Conservation (phyloP, 2,113 vertebrate genomes). For the Orycteropus afer region DNA sequence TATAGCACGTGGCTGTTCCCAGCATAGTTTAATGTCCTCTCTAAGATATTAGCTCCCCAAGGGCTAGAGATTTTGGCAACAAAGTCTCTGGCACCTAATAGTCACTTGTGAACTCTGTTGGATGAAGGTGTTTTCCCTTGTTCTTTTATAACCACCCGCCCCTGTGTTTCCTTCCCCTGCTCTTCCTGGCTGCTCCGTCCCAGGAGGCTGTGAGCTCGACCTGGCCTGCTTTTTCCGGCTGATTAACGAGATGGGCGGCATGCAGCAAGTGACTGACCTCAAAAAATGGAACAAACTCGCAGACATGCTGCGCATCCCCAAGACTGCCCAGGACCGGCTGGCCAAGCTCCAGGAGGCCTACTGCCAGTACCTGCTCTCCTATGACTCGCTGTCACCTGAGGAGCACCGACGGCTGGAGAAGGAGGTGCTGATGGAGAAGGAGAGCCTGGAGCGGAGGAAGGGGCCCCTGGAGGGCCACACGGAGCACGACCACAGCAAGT, state of each 20-base stretch:
- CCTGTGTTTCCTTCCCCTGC: conserved; percentile 55
- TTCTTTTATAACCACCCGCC: neutral
- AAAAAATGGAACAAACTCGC: conserved; percentile 99
- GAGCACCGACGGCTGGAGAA: conserved; percentile 94
- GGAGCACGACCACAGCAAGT: conserved; percentile 88
- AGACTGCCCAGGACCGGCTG: conserved; percentile 98
- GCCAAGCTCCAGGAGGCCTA: conserved; percentile 99
- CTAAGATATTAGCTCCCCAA: accelerated
- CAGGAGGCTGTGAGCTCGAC: conserved; percentile 98
- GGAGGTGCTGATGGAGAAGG: conserved; percentile 97
- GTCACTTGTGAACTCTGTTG: accelerated
- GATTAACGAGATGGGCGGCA: conserved; percentile 99
- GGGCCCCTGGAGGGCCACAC: conserved; percentile 96
- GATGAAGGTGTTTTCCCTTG: accelerated
- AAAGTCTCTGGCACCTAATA: neutral
- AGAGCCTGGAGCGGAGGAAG: conserved; percentile 93
- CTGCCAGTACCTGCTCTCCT: conserved; percentile 99
- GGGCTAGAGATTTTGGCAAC: neutral
- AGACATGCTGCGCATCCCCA: conserved; percentile 97
- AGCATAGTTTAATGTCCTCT: accelerated
- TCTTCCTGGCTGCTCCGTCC: neutral
- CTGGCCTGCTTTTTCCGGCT: conserved; percentile 98
- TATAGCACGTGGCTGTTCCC: accelerated
- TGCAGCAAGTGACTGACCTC: conserved; percentile 99
- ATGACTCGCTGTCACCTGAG: conserved; percentile 94